Evolutionary conservation across 2,797 vertebrate genomes (phyloP), one percentile per base, ranked within the genome.

Genomic region (Bryconaethiops microstoma): DNA sequence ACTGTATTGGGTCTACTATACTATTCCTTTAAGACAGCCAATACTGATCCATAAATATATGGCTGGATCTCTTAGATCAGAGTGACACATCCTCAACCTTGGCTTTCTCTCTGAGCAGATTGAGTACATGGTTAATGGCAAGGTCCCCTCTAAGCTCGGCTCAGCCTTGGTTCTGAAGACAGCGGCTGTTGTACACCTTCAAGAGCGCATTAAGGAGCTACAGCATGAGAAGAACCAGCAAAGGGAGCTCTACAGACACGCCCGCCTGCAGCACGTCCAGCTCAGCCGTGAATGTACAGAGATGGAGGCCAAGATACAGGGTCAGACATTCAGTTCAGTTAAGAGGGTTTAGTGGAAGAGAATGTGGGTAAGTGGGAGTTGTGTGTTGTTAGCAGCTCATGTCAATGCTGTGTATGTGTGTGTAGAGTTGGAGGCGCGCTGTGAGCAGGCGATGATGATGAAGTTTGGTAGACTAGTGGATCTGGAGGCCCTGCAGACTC

Each of bases 391-490:
- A 25, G n/a, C 62, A 50, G 57, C 16, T 39, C 25, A n/a, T 29
- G 8, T 8, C 40, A 7, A 65, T 52, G 9, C 23, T 79, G 64
- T 69, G 29, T 65, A 21, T 70, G 40, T 68, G 7, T 63, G n/a
- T 84, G 64, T 69, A 95, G 97, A 45, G 76, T 89, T 96, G 88
- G 91, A 97, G 79, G 84, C 92, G 74, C 91, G 87, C 5, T 96
- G 95, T 79, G 76, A 86, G 5, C 35, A 94, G 35, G 74, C 95
- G 79, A 97, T 97, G 96, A 88, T 96, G 90, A 90, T 84, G 87
- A 98, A 96, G 91, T 99, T 96, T 81, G 97, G 97, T 64, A 92
- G 88, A 17, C 73, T 94, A 82, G 95, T 98, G 88, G 91, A 98
- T 79, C 89, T 99, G 85, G 95, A 97, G 85, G 93, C 92, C 40